Base-by-base conservation (phyloP, 2,888 invertebrate species). In the Pristionchus maxplancki region DNA sequence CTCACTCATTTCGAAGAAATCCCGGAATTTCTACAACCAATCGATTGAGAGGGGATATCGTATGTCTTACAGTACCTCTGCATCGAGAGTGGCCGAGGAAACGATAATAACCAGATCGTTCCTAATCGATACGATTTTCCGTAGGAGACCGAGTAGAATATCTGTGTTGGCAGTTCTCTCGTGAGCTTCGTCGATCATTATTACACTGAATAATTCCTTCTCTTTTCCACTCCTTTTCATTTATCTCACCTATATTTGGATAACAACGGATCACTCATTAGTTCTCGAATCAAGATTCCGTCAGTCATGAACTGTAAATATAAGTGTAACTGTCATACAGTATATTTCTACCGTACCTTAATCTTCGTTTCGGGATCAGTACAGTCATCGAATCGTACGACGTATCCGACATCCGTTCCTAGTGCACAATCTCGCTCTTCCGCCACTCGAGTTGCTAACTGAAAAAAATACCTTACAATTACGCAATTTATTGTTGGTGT, bases 61-160 rank as follows among this genome's bases (percentile, higher is more conserved):
- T 31, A 48, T 40, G 40, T 74, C 24, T 37, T 48, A 28, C 78
- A 78, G n/a, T 91, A 97, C 97, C 94, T 97, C 97, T 0, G 98
- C 98, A 95, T 99, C 98, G 93, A 98, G 96, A 0, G 99, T 99
- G 0, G 99, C 99, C 0, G 99, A 99, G 0, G 98, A 97, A 44
- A 99, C 96, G 3, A 99, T 93, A 20, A 94, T 90, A 11, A 93
- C 88, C n/a, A 94, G 90, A 90, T 94, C 94, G 15, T 89, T 90
- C 11, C 94, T 91, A 24, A 94, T 89, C 31, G 90, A 89, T 87
- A 94, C 90, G 9, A 94, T 90, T 96, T 98, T 99, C 95, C 98
- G 97, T 88, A 99, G 95, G 0, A 99, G 96, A 0, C 98, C 98
- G 96, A 99, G 96, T 0, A 98, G 96, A 58, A 98, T 97, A 94